Percentiles rank a stretch among this genome's conserved stretches.
Conservation (phyloP, 2,888 invertebrate species). For the Troides oblongomaculatus region DNA sequence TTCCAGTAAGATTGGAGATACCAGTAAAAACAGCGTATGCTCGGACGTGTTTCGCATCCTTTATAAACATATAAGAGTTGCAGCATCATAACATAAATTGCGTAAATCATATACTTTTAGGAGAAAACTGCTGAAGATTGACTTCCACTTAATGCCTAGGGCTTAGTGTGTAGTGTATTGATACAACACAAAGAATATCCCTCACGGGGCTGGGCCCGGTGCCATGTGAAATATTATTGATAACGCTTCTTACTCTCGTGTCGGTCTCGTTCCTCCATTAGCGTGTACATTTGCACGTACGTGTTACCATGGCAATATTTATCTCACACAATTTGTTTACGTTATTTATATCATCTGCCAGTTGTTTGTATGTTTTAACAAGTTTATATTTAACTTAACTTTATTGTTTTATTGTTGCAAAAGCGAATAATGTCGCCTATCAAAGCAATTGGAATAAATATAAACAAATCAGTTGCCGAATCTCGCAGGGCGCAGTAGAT, state of each 20-base stretch:
- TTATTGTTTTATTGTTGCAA: neutral
- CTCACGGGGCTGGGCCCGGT: constrained; percentile 37
- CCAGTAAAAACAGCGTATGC: no score
- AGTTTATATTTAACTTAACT: constrained; percentile 11
- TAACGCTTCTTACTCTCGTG: constrained; percentile 23
- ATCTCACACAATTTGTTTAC: constrained; percentile 6
- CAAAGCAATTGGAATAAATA: no score
- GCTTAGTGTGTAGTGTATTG: constrained; percentile 41
- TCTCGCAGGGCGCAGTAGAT: constrained; percentile 25
- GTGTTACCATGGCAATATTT: constrained; percentile 12
- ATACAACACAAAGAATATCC: constrained; percentile 44
- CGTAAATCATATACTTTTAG: neutral
- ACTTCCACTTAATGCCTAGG: constrained; percentile 37
- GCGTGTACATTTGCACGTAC: constrained; percentile 8
- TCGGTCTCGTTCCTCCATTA: neutral
- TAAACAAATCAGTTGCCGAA: no score
- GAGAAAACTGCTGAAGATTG: neutral
- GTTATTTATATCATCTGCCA: neutral
- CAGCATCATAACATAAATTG: neutral
- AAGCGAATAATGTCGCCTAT: no score
- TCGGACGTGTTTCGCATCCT: no score
- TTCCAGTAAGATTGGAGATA: no score
- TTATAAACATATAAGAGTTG: no score
- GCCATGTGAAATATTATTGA: constrained; percentile 33
- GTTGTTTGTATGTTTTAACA: neutral